phyloP scores from a whole-genome alignment of 2,113 vertebrate genomes.

The Muntiacus muntjak region DNA sequence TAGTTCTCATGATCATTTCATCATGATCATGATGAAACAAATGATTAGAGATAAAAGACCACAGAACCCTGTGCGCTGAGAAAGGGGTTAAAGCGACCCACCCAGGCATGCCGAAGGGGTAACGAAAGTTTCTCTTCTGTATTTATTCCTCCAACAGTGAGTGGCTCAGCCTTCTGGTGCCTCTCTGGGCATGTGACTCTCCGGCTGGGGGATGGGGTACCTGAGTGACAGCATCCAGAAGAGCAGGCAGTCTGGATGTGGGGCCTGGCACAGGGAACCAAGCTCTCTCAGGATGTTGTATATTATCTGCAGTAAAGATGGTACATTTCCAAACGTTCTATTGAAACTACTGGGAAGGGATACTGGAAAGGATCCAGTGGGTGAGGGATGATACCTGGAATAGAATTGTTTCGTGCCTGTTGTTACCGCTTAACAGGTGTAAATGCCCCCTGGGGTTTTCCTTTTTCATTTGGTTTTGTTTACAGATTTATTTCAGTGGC shows the following conservation, averaged over 20 bases:
- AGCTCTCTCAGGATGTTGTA: neutral
- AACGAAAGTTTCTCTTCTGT: fast-evolving
- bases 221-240: neutral
- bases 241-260: neutral
- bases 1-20: no score
- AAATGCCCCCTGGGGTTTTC: neutral
- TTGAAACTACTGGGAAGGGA: neutral
- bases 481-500: neutral
- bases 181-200: neutral
- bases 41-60: neutral
- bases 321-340: neutral
- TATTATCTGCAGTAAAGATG: neutral
- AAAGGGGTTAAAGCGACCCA: neutral
- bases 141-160: neutral
- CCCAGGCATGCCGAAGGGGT: neutral
- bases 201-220: fast-evolving
- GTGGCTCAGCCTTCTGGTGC: neutral
- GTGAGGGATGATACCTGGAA: neutral
- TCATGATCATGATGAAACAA: neutral
- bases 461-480: neutral
- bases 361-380: neutral
- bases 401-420: no score
- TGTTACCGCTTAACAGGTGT: neutral
- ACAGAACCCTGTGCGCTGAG: fast-evolving
- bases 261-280: neutral